Evolutionary conservation across 92 coral and sea anemone genomes (phyloP), one percentile per base, ranked within the genome.

Genomic region (Epizoanthus ramosus): DNA sequence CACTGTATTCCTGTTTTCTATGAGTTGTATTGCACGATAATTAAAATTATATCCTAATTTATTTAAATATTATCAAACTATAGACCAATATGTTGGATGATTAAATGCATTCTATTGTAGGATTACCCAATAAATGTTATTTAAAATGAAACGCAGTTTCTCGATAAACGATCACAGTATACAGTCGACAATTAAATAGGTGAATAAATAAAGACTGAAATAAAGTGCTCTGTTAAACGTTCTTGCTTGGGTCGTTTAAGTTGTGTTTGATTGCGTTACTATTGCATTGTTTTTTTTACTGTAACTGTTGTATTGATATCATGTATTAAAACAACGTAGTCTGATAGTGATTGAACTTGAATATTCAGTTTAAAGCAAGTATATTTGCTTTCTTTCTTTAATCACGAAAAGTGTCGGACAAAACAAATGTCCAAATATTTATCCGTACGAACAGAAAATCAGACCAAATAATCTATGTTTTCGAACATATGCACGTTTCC

Each of bases 91-190:
- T 37, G 24, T 21, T 77, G 16, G 56, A 41, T 77, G 21, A 37
- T 47, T 47, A 47, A 60, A 39, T 21, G 31, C 68, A 19, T 57
- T 52, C 5, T 75, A 39, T 75, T 57, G 53, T 75, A 25, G 67
- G 57, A 31, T 31, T 39, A 75, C 59, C 22, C 53, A 57, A 57
- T 75, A 33, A 57, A 75, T 75, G 35, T 54, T 75, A 57, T 57
- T 77, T 60, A 41, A 77, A 58, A 77, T 12, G 82, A 61, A 77
- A 39, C 58, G 19, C 19, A 71, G 58, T 71, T 71, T 71, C 75
- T 71, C 57, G 12, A 19, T 71, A 14, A 71, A 71, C 45, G 18
- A 15, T 41, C 75, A 67, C 22, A 39, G 14, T 41, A 60, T 60
- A 52, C 2, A 28, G 31, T 77, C 24, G 22, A 77, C 47, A 43